These are phyloP conservation scores for Cactoblastis cactorum DNA, from an alignment of 2,888 invertebrate species.

Conservation along the genomic window DNA sequence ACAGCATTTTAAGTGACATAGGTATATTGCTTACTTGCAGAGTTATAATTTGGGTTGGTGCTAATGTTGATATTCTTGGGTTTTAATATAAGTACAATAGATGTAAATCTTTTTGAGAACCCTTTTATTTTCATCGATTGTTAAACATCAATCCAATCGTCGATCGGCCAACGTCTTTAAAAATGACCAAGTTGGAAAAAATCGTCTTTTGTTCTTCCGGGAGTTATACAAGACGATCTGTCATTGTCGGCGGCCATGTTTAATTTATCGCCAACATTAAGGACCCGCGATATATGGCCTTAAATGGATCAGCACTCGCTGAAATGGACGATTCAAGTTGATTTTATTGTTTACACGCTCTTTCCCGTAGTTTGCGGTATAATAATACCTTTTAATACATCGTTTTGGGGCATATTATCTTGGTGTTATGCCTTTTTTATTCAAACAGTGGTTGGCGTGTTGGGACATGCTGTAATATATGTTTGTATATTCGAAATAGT, in stretches of 20 bases:
- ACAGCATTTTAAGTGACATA: too few relatives aligned
- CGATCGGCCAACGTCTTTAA: background rate
- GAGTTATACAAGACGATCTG: conserved; percentile 37
- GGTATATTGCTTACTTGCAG: too few relatives aligned
- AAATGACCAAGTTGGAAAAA: background rate
- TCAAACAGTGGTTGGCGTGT: too few relatives aligned
- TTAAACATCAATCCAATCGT: background rate
- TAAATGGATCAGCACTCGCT: conserved; percentile 19
- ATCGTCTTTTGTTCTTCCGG: conserved; percentile 19
- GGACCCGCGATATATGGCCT: conserved; percentile 27
- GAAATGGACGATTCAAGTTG: conserved; percentile 22
- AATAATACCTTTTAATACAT: background rate
- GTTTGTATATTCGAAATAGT: too few relatives aligned
- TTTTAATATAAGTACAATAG: too few relatives aligned
- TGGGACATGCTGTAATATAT: background rate
- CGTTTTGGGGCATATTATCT: background rate
- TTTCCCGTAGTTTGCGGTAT: conserved; percentile 9
- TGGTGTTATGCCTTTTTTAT: background rate
- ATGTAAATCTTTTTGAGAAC: too few relatives aligned
- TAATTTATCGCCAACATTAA: conserved; percentile 40
- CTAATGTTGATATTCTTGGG: too few relatives aligned
- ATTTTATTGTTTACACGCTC: conserved; percentile 22
- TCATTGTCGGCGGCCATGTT: conserved; percentile 39
- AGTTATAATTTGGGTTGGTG: too few relatives aligned
- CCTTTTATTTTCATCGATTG: background rate